These are phyloP conservation scores for Halcyon senegalensis DNA, from an alignment of 2,113 vertebrate genomes.

Conservation along the genomic window DNA sequence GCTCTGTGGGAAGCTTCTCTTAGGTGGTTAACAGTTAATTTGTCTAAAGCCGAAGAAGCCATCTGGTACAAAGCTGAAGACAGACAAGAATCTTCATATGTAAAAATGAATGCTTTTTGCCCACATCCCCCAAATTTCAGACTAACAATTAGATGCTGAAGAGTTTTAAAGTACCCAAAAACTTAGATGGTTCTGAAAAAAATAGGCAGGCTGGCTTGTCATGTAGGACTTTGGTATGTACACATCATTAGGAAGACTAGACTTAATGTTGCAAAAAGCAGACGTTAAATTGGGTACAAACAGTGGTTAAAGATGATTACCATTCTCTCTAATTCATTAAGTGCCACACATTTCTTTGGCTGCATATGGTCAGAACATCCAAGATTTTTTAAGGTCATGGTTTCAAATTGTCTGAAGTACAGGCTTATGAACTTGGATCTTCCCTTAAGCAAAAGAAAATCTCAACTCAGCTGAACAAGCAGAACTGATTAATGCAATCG, in stretches of 20 bases:
- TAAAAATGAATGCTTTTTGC: neutral
- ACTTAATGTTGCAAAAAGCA: neutral
- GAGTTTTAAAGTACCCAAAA: neutral
- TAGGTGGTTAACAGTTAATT: neutral
- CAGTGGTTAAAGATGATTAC: neutral
- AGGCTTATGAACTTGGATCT: neutral
- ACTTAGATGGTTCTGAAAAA: neutral
- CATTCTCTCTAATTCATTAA: neutral
- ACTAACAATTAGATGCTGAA: neutral
- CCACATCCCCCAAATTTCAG: neutral
- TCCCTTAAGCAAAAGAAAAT: slow-evolving; percentile 43
- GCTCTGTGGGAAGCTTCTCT: neutral
- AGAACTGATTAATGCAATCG: slow-evolving; percentile 51
- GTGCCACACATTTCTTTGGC: neutral
- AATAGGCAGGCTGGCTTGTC: neutral
- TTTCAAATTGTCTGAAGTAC: slow-evolving; percentile 1
- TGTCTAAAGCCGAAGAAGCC: neutral
- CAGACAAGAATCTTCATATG: neutral
- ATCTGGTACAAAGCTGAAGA: neutral
- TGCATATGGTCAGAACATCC: neutral
- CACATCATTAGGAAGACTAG: neutral
- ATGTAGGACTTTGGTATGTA: neutral
- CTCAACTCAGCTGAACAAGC: slow-evolving; percentile 46
- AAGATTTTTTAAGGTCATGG: slow-evolving; percentile 27
- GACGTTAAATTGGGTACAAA: neutral